Base-by-base conservation (phyloP, 2,797 vertebrate species). In the Limnodromus scolopaceus region DNA sequence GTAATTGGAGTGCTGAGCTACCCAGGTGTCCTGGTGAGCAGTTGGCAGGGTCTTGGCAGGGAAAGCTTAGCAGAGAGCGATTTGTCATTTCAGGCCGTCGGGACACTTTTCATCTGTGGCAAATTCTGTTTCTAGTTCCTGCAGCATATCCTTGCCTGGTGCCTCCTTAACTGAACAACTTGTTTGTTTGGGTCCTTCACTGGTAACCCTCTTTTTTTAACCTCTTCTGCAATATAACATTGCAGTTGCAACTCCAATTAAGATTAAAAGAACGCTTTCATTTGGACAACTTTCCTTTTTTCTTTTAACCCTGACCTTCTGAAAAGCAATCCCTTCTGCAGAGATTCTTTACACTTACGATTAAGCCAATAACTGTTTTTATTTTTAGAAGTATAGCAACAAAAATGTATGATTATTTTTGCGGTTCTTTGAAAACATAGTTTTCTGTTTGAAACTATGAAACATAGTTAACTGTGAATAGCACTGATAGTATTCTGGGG, bases 241-340 rank as follows among this genome's bases (percentile, higher is more conserved):
- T 90, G 43, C 54, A 84, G 39, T 79, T 84, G 36, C 63, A 97
- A 60, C 70, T 91, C 61, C 53, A 91, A 3, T 90, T 86, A 93
- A 72, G 61, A 92, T 94, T 43, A 70, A 88, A 91, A 76, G 66
- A 84, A 58, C 0, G 1, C 55, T 94, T 96, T 89, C 30, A 48
- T 93, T 91, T 75, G 76, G 43, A 48, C 28, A 41, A 39, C 27
- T 77, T 84, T 46, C 66, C 39, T 71, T 89, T 82, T 83, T 75
- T 36, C 45, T 91, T 77, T 75, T 86, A 58, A 76, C 63, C n/a
- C 20, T 91, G 61, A 69, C 76, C 61, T 93, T 38, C 57, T 54
- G 36, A 58, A 90, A 89, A 90, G 11, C 10, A 34, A 23, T 87
- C 30, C 3, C 1, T 93, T 94, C 53, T 92, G 54, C 49, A 61